Evolutionary conservation across 2,888 invertebrate species (phyloP).

Genomic region (Diarsia rubi): DNA sequence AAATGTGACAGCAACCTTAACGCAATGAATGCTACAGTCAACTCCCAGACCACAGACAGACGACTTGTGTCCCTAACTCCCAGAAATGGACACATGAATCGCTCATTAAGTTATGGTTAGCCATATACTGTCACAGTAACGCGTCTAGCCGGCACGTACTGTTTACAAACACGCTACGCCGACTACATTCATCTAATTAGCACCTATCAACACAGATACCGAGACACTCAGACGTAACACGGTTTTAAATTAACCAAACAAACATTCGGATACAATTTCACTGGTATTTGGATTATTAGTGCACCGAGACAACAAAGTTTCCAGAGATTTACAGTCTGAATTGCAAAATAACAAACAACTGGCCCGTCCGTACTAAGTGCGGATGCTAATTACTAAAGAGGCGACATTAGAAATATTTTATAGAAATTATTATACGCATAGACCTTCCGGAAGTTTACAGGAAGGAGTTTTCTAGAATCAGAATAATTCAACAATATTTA

Average conservation of each 20-base stretch:
- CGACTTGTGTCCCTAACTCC: not conserved
- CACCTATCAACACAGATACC: not conserved
- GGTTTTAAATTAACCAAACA: slow-evolving; percentile 5
- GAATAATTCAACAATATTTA: too few relatives aligned
- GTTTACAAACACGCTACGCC: slow-evolving; percentile 1
- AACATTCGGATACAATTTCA: slow-evolving; percentile 13
- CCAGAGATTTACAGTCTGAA: too few relatives aligned
- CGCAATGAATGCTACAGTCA: too few relatives aligned
- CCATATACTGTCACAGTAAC: not conserved
- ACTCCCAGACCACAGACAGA: too few relatives aligned
- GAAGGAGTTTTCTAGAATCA: too few relatives aligned
- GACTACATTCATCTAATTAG: slow-evolving; percentile 17
- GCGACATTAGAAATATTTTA: too few relatives aligned
- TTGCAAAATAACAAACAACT: too few relatives aligned
- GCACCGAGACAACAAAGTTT: not conserved
- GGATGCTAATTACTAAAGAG: too few relatives aligned
- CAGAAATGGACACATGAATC: not conserved
- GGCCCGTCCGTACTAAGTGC: too few relatives aligned
- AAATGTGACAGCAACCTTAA: too few relatives aligned
- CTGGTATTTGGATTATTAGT: not conserved
- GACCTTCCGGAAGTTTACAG: too few relatives aligned
- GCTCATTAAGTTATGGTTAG: not conserved
- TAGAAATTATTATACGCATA: too few relatives aligned
- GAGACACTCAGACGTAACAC: not conserved
- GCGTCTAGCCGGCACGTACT: slow-evolving; percentile 11